These are phyloP conservation scores for Eristalinus aeneus DNA, from an alignment of 2,888 invertebrate genomes.

Conservation along the genomic window DNA sequence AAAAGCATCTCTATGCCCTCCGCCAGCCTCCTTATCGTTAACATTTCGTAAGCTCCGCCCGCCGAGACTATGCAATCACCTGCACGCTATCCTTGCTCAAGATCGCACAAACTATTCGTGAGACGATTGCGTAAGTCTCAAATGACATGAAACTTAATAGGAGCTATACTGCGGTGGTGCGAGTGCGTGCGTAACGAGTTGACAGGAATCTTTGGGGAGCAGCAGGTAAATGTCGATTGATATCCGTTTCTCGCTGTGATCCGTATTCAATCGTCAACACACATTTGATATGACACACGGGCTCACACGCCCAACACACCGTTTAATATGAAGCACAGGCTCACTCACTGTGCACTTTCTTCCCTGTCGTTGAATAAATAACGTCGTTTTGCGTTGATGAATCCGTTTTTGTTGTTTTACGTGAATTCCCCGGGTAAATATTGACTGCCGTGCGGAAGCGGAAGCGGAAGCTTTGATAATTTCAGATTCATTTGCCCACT, in stretches of 20 bases:
- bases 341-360: background rate
- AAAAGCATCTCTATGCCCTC: background rate
- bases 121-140: background rate
- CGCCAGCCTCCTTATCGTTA: background rate
- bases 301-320: background rate
- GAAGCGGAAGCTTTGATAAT: slow-evolving; percentile 29
- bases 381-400: background rate
- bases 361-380: slow-evolving; percentile 27
- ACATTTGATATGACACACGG: slow-evolving; percentile 3
- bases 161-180: background rate
- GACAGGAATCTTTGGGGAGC: no score
- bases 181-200: no score
- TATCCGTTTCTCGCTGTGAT: background rate
- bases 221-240: background rate
- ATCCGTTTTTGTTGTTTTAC: slow-evolving; percentile 2
- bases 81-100: slow-evolving; percentile 14
- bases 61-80: background rate
- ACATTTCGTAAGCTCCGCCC: background rate
- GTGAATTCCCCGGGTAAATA: background rate
- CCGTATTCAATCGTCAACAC: background rate
- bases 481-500: background rate
- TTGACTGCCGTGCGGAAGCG: background rate
- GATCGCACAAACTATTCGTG: slow-evolving; percentile 18
- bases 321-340: slow-evolving; percentile 5
- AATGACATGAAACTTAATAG: background rate